Evolutionary conservation across 92 coral and sea anemone genomes (phyloP).

Genomic region (Phenganax subtilis): DNA sequence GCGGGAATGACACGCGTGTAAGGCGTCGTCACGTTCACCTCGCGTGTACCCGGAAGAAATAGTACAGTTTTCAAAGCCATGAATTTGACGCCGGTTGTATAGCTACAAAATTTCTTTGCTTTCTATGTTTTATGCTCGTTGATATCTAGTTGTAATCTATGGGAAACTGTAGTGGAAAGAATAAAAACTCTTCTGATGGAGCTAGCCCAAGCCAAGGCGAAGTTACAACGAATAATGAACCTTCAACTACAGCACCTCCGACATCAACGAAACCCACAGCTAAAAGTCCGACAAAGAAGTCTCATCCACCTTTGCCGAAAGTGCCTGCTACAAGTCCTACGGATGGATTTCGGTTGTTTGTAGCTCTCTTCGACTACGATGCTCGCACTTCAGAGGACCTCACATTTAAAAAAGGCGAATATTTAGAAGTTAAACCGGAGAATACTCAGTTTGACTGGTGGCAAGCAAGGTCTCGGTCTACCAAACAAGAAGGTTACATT

Average conservation of each 20-base stretch:
- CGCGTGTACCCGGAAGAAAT: conserved; percentile 34
- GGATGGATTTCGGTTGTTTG: conserved; percentile 54
- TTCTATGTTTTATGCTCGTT: conserved; percentile 3
- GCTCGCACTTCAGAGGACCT: conserved; percentile 91
- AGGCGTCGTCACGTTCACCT: conserved; percentile 23
- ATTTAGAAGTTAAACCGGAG: conserved; percentile 77
- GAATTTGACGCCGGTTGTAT: not conserved
- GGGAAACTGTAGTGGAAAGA: conserved; percentile 41
- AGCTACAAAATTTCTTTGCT: not conserved
- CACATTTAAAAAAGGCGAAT: conserved; percentile 87
- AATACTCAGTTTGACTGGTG: conserved; percentile 88
- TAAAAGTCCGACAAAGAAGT: not conserved
- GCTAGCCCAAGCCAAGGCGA: not conserved
- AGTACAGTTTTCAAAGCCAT: conserved; percentile 15
- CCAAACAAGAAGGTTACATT: conserved; percentile 70
- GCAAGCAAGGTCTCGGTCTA: conserved; percentile 74
- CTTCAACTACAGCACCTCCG: not conserved
- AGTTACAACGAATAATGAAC: not conserved
- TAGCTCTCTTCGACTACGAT: conserved; percentile 92
- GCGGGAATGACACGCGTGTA: conserved; percentile 34
- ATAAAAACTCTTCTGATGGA: not conserved
- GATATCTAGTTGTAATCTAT: conserved; percentile 1
- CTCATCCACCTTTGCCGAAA: conserved; percentile 42
- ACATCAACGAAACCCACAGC: not conserved
- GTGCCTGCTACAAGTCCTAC: conserved; percentile 52